Conservation (phyloP, 2,797 vertebrate genomes). For the Rallus crepitans region DNA sequence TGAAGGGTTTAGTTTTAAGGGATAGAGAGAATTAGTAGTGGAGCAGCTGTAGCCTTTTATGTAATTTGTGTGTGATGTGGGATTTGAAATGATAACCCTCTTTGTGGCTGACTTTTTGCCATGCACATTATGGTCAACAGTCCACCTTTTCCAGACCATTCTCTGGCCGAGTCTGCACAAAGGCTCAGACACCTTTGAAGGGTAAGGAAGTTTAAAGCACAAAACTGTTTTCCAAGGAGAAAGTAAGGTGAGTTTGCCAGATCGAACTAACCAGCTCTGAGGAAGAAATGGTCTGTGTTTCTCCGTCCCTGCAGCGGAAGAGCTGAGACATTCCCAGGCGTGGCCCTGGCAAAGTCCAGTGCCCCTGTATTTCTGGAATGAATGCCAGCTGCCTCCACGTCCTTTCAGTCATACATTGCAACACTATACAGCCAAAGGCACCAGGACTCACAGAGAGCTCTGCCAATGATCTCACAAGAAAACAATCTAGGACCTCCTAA, state of each 20-base stretch:
- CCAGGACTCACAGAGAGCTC: not conserved
- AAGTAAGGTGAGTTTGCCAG: not conserved
- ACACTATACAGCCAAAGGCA: not conserved
- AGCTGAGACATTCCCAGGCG: conserved; percentile 53
- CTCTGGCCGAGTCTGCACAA: not conserved
- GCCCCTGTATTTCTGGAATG: conserved; percentile 59
- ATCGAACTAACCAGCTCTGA: not conserved
- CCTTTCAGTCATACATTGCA: not conserved
- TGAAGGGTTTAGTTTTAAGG: conserved; percentile 34
- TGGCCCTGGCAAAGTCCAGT: conserved; percentile 51
- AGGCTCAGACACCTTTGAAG: not conserved
- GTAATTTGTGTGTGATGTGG: not conserved
- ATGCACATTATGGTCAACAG: not conserved
- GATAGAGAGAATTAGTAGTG: conserved; percentile 23
- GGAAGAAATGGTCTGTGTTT: conserved; percentile 23
- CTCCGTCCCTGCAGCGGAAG: not conserved
- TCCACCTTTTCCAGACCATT: not conserved
- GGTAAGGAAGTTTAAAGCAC: not conserved
- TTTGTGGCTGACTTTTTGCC: not conserved
- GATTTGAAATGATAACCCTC: conserved; percentile 47
- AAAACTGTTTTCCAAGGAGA: not conserved
- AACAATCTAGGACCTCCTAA: not conserved
- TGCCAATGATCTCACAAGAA: not conserved
- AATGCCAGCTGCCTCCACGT: conserved; percentile 20
- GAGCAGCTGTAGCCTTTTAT: conserved; percentile 44